phyloP scores from a whole-genome alignment of 2,797 vertebrate genomes.

The Apogon hyalosoma region DNA sequence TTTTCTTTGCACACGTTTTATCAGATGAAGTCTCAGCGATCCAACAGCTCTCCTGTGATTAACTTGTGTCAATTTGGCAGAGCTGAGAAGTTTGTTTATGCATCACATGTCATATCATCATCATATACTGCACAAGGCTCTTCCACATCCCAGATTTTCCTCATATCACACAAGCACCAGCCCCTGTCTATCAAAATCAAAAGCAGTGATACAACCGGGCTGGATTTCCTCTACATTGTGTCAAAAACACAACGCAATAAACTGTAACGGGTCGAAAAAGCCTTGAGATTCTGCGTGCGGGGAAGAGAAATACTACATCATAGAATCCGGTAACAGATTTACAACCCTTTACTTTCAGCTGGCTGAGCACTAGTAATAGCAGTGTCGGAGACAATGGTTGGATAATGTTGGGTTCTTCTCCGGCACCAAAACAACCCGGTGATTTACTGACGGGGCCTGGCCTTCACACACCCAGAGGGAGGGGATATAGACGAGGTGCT shows the following conservation, averaged over 20 bases:
- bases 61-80: too few species aligned
- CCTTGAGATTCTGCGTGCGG: constrained; percentile 4
- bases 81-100: too few species aligned
- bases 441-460: constrained; percentile 60
- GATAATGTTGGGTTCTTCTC: constrained; percentile 52
- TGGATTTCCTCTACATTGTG: background rate
- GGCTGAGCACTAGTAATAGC: constrained; percentile 45
- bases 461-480: constrained; percentile 16
- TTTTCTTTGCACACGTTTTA: too few species aligned
- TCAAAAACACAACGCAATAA: constrained; percentile 11
- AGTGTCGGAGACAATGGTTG: constrained; percentile 51
- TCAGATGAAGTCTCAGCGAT: too few species aligned
- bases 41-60: too few species aligned
- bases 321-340: constrained; percentile 52
- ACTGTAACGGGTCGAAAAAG: constrained; percentile 15
- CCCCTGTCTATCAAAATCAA: background rate
- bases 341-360: constrained; percentile 54
- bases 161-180: too few species aligned
- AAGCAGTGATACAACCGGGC: background rate
- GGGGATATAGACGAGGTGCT: constrained; percentile 40
- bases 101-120: too few species aligned
- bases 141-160: too few species aligned
- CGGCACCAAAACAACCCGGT: constrained; percentile 48
- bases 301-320: constrained; percentile 45
- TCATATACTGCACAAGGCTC: too few species aligned